Evolutionary conservation across 1,140 invertebrate genomes (phyloP), one percentile per base, ranked within the genome.

Genomic region (Euura saliciscinereae): DNA sequence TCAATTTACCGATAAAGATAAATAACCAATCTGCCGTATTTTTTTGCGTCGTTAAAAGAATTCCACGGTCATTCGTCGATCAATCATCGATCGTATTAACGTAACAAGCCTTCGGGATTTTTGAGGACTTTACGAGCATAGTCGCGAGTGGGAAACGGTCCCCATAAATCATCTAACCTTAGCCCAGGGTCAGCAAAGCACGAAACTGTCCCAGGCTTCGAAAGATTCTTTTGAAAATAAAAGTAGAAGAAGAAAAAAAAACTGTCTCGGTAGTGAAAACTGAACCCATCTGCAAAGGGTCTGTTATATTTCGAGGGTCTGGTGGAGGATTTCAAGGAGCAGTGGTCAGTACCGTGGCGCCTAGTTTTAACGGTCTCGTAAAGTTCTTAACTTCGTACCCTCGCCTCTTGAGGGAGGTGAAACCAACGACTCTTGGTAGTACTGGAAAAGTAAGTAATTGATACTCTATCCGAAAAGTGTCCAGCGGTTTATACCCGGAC

Each of bases 81-180:
- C 51, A 59, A 59, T 59, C 51, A 59, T n/a, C 51, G 51, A 59
- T 59, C 51, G 51, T 59, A 59, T 59, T 59, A 59, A n/a, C 51
- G 51, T 59, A 59, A 59, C 51, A 59, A 59, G 51, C 51, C 51
- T n/a, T 59, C 51, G 13, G 51, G 51, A 59, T 4, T n/a, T 59
- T n/a, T 8, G 3, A n/a, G 13, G 10, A 59, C 51, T 59, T 59
- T 59, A 59, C 51, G 51, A 59, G 51, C 51, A 8, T 8, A 11
- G 13, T 6, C 51, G 51, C 3, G 6, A 11, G 51, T 6, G 8
- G 51, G 13, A 11, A 59, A 59, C 51, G 51, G 13, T 59, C 13
- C 8, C 13, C 51, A 59, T 59, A 59, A 59, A 59, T 59, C 51
- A 59, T 59, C 51, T 8, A 59, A 59, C 51, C 51, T 59, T n/a